Base-by-base conservation (phyloP, 2,888 invertebrate genomes). In the Drosophila greeni region DNA sequence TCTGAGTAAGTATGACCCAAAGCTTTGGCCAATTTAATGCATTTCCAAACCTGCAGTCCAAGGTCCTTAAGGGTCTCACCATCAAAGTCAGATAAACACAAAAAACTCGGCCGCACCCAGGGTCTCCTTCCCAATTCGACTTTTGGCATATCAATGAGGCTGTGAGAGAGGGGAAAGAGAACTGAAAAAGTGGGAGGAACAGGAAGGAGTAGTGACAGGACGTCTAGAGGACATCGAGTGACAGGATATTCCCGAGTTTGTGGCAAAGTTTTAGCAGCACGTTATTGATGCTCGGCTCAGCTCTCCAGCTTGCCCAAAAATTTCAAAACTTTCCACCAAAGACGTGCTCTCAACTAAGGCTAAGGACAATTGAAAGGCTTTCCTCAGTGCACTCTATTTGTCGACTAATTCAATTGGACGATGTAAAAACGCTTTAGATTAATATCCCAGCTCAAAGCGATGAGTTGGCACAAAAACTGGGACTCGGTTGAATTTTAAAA, bases 131-230 rank as follows among this genome's bases (percentile, higher is more conserved):
- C 37, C 40, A 31, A 45, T 48, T 36, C 45, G 24, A 60, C 54
- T 69, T 66, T 64, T 57, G 66, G 60, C 70, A 73, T 76, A 59
- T 69, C 71, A 71, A 69, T 73, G 52, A 64, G 49, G 59, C 24
- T 33, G 5, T 9, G 18, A 31, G 7, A 12, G 43, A 43, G 12
- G 12, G 26, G 20, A 20, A 33, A 11, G 11, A 8, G n/a, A 5
- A 16, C n/a, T n/a, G 34, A 7, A 5, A 8, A 6, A 29, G 23
- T 7, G 18, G 11, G 5, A 5, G 4, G 12, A 6, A 29, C 18
- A 9, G 18, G 11, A 5, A 5, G 4, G 12, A 5, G 29, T 18
- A 5, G 29, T 18, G 26, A 23, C 31, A 47, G 16, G 29, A 20
- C 18, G 40, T 33, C 43, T 37, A 37, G 7, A 45, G 42, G 23